These are phyloP conservation scores for Lampropteryx suffumata DNA, from an alignment of 2,888 invertebrate species.

Conservation along the genomic window DNA sequence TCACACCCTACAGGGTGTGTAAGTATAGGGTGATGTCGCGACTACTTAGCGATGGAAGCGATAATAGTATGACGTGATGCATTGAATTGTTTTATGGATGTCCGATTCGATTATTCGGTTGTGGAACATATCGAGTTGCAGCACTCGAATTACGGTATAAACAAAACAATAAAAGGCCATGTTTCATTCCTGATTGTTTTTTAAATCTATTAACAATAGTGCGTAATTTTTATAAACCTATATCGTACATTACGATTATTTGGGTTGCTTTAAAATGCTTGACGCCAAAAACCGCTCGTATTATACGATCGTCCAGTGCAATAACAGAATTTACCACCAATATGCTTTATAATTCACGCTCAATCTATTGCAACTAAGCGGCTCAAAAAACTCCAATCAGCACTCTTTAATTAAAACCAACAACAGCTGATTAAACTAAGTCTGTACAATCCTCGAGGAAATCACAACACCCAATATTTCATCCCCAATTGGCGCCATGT, in stretches of 20 bases:
- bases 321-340: too few species aligned
- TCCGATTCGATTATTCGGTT: constrained; percentile 66
- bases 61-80: constrained; percentile 67
- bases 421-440: constrained; percentile 28
- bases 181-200: background rate
- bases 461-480: constrained; percentile 36
- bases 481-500: constrained; percentile 50
- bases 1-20: constrained; percentile 43
- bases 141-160: constrained; percentile 41
- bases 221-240: too few species aligned
- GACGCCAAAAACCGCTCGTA: too few species aligned
- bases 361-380: background rate
- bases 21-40: constrained; percentile 52
- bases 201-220: background rate
- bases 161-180: constrained; percentile 21
- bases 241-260: too few species aligned
- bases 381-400: constrained; percentile 13
- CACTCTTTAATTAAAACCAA: constrained; percentile 26
- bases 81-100: constrained; percentile 70
- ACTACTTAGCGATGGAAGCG: constrained; percentile 70
- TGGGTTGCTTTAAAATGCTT: too few species aligned
- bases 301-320: too few species aligned
- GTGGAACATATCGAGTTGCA: constrained; percentile 52
- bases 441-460: constrained; percentile 8
- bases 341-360: background rate